Evolutionary conservation across 2,113 vertebrate genomes (phyloP), one percentile per base, ranked within the genome.

Genomic region (Orthonyx spaldingii): DNA sequence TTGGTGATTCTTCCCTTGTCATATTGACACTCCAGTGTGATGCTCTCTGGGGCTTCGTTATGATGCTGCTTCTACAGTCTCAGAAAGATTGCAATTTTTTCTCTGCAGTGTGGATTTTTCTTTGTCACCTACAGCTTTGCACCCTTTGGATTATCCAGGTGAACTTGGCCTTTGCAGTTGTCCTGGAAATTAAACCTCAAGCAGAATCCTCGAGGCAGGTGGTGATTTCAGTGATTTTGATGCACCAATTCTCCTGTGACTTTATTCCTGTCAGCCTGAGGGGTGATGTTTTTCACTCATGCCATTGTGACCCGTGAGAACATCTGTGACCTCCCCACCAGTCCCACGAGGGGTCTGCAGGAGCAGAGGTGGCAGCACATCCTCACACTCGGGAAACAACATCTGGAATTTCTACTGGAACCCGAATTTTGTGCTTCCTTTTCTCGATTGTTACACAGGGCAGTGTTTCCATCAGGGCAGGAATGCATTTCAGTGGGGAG

Each of bases 371-470:
- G 49, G 59, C 60, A 52, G 65, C 87, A 72, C 88, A 89, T 82
- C 78, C 6, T 44, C 14, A 7, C 3, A 7, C 33, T 15, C 11
- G 32, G 84, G 76, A 92, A 93, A 95, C 81, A 93, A 70, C 93
- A 93, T 91, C 93, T 85, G 93, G 79, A 79, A 68, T 89, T 89
- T 65, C 91, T 41, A 75, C 65, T 53, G 91, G 84, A 66, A 60
- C 53, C 89, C 37, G 4, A 32, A 76, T 89, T 91, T 53, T 89
- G 81, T 77, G 57, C 91, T 96, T 96, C 94, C 81, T 95, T 79
- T 91, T 42, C 87, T 79, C 22, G 13, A 61, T 82, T 93, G 94
- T 93, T 79, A 44, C 50, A 27, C 17, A 6, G 77, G 75, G 80
- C 49, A 81, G 80, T 7, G 56, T 69, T 94, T 91, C 87, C 87